Conservation (phyloP, 1,140 invertebrate genomes). For the Drosophila kepulauana region DNA sequence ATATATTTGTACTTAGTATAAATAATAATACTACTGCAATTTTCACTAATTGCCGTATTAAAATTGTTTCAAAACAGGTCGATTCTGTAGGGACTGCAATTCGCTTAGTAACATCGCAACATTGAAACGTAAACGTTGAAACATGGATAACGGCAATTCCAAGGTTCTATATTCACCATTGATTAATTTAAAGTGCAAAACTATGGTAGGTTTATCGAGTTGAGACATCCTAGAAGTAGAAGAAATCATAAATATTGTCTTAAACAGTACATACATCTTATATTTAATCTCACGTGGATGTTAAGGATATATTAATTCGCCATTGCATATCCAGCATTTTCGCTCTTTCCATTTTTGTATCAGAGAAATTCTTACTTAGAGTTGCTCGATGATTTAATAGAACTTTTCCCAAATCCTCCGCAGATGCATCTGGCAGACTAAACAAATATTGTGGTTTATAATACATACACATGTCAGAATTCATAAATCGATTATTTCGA, state of each 20-base stretch:
- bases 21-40: neutral
- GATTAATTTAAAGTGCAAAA: slow-evolving; percentile 75
- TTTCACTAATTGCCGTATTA: slow-evolving; percentile 16
- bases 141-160: slow-evolving; percentile 79
- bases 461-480: neutral
- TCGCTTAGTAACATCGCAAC: slow-evolving; percentile 75
- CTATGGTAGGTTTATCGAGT: slow-evolving; percentile 71
- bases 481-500: neutral
- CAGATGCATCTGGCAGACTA: slow-evolving; percentile 75
- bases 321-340: slow-evolving; percentile 80
- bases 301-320: slow-evolving; percentile 81
- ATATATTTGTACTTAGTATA: too few relatives aligned
- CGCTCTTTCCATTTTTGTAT: slow-evolving; percentile 74
- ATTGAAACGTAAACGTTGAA: slow-evolving; percentile 79
- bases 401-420: slow-evolving; percentile 79
- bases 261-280: too few relatives aligned
- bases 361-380: slow-evolving; percentile 73
- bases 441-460: neutral
- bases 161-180: slow-evolving; percentile 74
- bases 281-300: slow-evolving; percentile 57
- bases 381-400: slow-evolving; percentile 77
- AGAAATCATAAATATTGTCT: neutral
- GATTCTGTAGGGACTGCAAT: slow-evolving; percentile 75
- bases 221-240: slow-evolving; percentile 51
- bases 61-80: slow-evolving; percentile 69